Base-by-base conservation (phyloP, 2,113 vertebrate species). In the Oncorhynchus kisutch region DNA sequence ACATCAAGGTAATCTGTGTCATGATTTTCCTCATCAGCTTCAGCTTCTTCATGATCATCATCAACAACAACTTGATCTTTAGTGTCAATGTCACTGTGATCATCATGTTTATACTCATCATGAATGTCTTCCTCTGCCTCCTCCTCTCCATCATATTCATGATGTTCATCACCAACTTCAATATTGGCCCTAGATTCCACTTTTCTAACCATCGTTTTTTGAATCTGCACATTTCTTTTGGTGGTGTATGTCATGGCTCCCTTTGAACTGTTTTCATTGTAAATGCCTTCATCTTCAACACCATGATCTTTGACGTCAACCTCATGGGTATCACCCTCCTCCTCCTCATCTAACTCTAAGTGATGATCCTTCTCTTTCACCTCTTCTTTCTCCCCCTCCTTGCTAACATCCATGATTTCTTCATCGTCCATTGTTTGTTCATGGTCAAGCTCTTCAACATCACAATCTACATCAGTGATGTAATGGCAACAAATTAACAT, bases 401-500 rank as follows among this genome's bases (percentile, higher is more conserved):
- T 45, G 18, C 6, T 12, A 57, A 66, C 59, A 54, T 76, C 70
- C 13, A 67, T 12, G 71, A 31, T 31, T 59, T 14, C 31, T 3
- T 87, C 77, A 0, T 82, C 75, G 18, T 70, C 66, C 57, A 59
- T 16, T 31, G 70, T 72, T 60, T 75, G 24, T 76, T 86, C 71
- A 34, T 68, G 66, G 72, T 81, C 62, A 29, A 65, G 67, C 48
- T 88, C 88, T 77, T 86, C 83, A 5, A 48, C 16, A 68, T 54
- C 0, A 49, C 62, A 12, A 54, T 80, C 87, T 45, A 39, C 87
- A 39, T 45, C 87, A 81, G 45, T 86, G 76, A 82, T 77, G 75
- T 79, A 82, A 89, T 59, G 86, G 84, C 27, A 66, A 86, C 75
- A 82, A 13, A 67, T 89, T 86, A 80, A 88, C 68, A 79, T 39